A percentile compares a stretch with the other conserved stretches of the same genome.
Evolutionary conservation across 2,113 vertebrate genomes (phyloP).

Genomic region (Anarhynchus alexandrinus): DNA sequence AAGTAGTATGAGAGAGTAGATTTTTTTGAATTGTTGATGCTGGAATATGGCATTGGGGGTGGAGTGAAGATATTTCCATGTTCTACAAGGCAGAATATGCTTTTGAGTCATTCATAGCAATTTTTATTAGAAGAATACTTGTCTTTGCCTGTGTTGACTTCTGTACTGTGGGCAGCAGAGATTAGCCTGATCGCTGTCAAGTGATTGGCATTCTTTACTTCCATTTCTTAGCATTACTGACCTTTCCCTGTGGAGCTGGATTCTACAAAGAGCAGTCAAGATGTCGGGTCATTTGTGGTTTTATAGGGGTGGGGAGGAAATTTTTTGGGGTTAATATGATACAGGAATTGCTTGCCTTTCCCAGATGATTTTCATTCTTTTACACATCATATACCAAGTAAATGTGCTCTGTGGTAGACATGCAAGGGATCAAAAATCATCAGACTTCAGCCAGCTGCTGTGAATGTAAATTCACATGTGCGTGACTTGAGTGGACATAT

Average conservation of each 20-base stretch:
- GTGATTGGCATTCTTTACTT: background rate
- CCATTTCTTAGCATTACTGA: background rate
- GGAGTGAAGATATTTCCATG: background rate
- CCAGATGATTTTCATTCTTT: slow-evolving; percentile 22
- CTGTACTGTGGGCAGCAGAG: background rate
- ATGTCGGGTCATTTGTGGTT: background rate
- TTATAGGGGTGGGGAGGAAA: background rate
- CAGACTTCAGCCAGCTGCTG: background rate
- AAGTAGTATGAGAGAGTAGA: background rate
- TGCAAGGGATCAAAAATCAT: background rate
- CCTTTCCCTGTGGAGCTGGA: background rate
- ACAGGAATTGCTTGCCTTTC: background rate
- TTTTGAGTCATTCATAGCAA: background rate
- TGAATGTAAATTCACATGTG: background rate
- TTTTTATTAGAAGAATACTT: background rate
- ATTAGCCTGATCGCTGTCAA: background rate
- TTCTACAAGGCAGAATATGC: background rate
- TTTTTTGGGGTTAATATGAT: background rate
- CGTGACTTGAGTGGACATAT: background rate
- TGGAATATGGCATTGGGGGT: background rate
- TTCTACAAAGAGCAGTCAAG: background rate
- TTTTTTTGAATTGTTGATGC: background rate
- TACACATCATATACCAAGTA: background rate
- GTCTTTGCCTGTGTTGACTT: background rate
- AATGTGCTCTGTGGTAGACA: background rate